Conservation (phyloP, 2,888 invertebrate species). For the Spisula solida region DNA sequence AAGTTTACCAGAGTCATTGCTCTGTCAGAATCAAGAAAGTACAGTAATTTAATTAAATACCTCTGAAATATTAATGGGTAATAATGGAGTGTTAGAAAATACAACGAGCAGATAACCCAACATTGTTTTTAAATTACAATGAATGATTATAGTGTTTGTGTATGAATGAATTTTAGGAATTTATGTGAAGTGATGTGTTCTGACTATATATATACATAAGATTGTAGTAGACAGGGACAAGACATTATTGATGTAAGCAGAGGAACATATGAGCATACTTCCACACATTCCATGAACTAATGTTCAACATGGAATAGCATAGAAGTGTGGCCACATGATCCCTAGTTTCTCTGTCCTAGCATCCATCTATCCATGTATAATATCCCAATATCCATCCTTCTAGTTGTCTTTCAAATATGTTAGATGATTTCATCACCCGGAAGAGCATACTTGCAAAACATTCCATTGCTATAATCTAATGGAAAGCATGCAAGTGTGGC, state of each 20-base stretch:
- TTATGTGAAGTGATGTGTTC: background rate
- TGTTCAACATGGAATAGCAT: slow-evolving; percentile 56
- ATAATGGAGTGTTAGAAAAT: too few species aligned
- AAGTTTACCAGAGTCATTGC: too few species aligned
- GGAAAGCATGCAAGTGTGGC: slow-evolving; percentile 73
- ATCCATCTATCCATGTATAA: background rate
- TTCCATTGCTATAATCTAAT: slow-evolving; percentile 64
- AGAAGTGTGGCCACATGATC: slow-evolving; percentile 44
- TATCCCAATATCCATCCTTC: background rate
- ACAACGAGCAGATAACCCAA: too few species aligned
- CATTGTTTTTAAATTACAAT: too few species aligned
- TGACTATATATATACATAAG: background rate
- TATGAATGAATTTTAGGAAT: background rate
- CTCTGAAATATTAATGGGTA: too few species aligned
- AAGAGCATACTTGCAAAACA: slow-evolving; percentile 66
- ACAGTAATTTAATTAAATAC: too few species aligned
- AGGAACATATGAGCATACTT: slow-evolving; percentile 61
- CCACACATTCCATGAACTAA: slow-evolving; percentile 67
- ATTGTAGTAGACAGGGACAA: background rate
- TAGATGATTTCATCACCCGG: background rate
- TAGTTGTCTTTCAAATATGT: background rate
- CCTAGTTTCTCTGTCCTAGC: background rate
- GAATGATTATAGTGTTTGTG: too few species aligned
- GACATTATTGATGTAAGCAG: background rate
- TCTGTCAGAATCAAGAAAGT: too few species aligned